Conservation (phyloP, 2,888 invertebrate genomes). For the Herminia tarsipennalis region DNA sequence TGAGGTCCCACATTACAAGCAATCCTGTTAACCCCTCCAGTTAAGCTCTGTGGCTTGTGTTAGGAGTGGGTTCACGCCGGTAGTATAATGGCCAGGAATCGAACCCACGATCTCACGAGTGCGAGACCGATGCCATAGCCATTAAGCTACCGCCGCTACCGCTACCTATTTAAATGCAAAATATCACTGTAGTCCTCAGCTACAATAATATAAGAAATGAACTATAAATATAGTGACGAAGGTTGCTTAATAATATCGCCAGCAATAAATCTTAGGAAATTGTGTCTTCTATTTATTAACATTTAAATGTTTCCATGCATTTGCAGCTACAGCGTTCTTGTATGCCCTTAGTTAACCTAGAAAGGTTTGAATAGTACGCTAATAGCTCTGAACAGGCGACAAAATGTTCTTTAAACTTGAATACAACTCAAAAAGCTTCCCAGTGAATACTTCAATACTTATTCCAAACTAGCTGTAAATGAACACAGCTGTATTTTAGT, state of each 20-base stretch:
- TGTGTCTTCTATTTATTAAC: neutral
- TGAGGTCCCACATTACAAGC: too few relatives aligned
- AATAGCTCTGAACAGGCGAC: constrained; percentile 23
- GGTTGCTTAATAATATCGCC: too few relatives aligned
- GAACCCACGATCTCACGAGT: too few relatives aligned
- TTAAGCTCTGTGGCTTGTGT: too few relatives aligned
- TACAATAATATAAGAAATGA: too few relatives aligned
- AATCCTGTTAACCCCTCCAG: too few relatives aligned
- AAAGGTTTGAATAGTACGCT: constrained; percentile 31
- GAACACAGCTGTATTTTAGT: constrained; percentile 11
- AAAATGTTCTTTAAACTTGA: constrained; percentile 11
- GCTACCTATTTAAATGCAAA: too few relatives aligned
- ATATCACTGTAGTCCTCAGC: too few relatives aligned
- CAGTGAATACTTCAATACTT: constrained; percentile 8
- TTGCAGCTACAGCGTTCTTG: constrained; percentile 22
- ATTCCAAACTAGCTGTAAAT: constrained; percentile 16
- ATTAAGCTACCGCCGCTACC: too few relatives aligned
- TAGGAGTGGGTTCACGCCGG: too few relatives aligned
- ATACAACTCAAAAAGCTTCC: constrained; percentile 15
- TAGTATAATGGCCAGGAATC: too few relatives aligned
- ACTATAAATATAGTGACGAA: neutral
- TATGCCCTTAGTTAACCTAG: constrained; percentile 36
- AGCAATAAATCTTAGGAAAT: neutral
- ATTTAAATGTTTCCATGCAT: constrained; percentile 7
- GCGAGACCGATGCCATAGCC: too few relatives aligned